phyloP scores from a whole-genome alignment of 2,113 vertebrate genomes.

The Pristiophorus japonicus region DNA sequence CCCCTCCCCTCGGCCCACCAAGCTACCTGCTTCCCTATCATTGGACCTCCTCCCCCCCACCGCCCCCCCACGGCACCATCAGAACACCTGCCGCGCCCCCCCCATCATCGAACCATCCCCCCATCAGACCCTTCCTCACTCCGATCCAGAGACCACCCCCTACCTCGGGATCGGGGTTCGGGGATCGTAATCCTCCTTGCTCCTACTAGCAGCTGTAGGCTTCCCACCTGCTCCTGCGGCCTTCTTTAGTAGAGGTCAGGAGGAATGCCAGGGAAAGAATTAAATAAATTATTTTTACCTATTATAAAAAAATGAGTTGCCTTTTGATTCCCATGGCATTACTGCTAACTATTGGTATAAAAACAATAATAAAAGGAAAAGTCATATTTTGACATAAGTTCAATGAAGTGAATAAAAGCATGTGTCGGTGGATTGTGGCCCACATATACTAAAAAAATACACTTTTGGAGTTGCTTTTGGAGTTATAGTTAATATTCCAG shows the following conservation, averaged over 20 bases:
- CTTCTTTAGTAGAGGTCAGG: neutral
- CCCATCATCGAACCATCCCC: no score
- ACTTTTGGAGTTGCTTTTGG: neutral
- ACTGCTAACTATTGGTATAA: conserved; percentile 12
- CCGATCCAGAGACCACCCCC: no score
- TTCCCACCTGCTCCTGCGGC: no score
- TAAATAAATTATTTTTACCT: neutral
- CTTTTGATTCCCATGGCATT: neutral
- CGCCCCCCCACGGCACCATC: no score
- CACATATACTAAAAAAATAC: neutral
- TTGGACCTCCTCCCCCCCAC: no score
- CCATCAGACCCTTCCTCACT: no score
- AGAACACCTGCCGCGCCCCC: no score
- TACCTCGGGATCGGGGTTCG: no score
- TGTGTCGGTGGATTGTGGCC: conserved; percentile 10
- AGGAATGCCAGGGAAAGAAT: neutral
- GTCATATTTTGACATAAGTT: neutral
- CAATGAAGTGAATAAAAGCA: conserved; percentile 3
- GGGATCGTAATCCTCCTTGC: no score
- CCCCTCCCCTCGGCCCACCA: no score
- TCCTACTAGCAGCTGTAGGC: no score
- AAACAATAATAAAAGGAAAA: conserved; percentile 22
- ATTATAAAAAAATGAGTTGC: neutral
- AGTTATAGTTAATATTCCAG: neutral
- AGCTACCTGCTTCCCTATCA: no score